phyloP scores from a whole-genome alignment of 2,797 vertebrate genomes.

The Avahi laniger region DNA sequence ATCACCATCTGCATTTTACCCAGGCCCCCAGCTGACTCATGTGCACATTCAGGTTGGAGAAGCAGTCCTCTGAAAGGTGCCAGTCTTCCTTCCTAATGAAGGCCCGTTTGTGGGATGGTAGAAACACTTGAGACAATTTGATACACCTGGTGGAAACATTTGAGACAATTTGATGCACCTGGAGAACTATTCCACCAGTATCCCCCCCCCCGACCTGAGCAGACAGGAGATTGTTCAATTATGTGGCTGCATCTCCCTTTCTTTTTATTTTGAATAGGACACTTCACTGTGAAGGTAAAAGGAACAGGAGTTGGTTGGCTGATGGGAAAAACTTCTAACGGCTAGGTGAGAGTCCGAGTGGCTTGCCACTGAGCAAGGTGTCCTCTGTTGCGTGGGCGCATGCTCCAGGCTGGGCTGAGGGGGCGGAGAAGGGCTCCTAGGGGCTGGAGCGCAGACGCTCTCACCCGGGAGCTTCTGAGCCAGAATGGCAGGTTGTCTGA shows the following conservation, averaged over 20 bases:
- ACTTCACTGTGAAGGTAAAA: background rate
- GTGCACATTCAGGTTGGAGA: background rate
- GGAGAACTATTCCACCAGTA: background rate
- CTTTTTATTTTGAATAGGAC: background rate
- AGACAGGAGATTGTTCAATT: background rate
- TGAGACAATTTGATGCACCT: background rate
- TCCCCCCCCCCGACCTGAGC: background rate
- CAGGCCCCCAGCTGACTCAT: background rate
- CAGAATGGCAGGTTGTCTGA: background rate
- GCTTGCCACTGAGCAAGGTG: background rate
- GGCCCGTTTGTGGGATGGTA: background rate
- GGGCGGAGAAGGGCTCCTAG: background rate
- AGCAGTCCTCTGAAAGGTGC: background rate
- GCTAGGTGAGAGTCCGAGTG: accelerated
- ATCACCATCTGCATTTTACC: background rate
- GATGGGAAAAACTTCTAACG: background rate
- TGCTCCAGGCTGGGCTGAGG: background rate
- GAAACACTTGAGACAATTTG: background rate
- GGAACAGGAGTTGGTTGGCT: background rate
- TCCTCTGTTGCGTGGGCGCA: background rate
- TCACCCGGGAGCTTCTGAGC: background rate
- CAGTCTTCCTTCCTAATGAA: background rate
- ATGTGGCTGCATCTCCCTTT: background rate
- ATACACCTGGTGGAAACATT: background rate
- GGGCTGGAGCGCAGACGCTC: background rate